Conservation (phyloP, 2,113 vertebrate species). For the Hiodon alosoides region DNA sequence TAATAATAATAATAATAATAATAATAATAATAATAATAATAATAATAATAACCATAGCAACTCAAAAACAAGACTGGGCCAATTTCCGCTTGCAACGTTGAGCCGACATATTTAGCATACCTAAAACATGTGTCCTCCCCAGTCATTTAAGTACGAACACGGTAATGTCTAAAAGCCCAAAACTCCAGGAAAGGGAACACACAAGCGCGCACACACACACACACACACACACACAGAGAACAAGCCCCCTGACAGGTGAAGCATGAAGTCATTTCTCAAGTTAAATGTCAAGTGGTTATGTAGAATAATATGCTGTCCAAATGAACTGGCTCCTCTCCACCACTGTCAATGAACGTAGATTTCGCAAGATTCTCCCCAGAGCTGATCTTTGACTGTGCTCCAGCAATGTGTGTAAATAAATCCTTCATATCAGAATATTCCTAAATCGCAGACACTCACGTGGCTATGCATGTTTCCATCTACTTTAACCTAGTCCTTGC, state of each 20-base stretch:
- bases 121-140: slow-evolving; percentile 66
- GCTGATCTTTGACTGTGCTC: slow-evolving; percentile 6
- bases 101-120: slow-evolving; percentile 66
- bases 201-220: slow-evolving; percentile 70
- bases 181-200: slow-evolving; percentile 69
- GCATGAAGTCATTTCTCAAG: slow-evolving; percentile 98
- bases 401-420: background rate
- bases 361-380: slow-evolving; percentile 11
- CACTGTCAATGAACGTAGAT: slow-evolving; percentile 69
- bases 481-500: too few species aligned
- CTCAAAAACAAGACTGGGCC: too few species aligned
- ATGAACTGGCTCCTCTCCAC: slow-evolving; percentile 85
- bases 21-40: too few species aligned
- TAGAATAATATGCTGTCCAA: slow-evolving; percentile 92
- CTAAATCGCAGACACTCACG: background rate
- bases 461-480: too few species aligned
- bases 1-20: too few species aligned
- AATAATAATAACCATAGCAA: too few species aligned
- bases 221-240: slow-evolving; percentile 84
- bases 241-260: slow-evolving; percentile 86
- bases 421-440: background rate
- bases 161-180: slow-evolving; percentile 76
- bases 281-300: slow-evolving; percentile 98
- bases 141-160: slow-evolving; percentile 76
- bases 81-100: slow-evolving; percentile 43